Evolutionary conservation across 1,140 invertebrate species (phyloP).

Genomic region (Saccostrea cuccullata): DNA sequence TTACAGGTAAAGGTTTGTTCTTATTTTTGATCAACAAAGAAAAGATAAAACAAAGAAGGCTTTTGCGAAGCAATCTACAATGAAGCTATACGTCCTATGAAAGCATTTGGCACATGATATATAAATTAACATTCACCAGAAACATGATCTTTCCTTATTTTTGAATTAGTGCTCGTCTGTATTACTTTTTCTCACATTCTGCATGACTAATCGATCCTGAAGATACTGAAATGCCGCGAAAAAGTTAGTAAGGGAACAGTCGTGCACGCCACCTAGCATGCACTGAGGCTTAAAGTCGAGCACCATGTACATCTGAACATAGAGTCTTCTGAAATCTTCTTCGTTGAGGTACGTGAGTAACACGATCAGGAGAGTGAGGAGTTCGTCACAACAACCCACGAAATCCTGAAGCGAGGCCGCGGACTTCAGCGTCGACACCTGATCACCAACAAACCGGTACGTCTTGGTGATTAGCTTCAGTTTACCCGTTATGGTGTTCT

Average conservation of each 20-base stretch:
- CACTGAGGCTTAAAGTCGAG: slow-evolving; percentile 58
- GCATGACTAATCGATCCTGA: slow-evolving; percentile 45
- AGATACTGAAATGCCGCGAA: slow-evolving; percentile 57
- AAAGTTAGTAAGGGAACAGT: slow-evolving; percentile 59
- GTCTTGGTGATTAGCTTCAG: slow-evolving; percentile 53
- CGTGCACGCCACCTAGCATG: slow-evolving; percentile 57
- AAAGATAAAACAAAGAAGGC: no score
- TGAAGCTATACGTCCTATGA: no score
- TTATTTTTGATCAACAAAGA: not conserved
- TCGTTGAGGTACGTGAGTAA: slow-evolving; percentile 48
- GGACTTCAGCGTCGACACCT: slow-evolving; percentile 45
- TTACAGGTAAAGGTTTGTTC: not conserved
- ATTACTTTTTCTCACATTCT: not conserved
- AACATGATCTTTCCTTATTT: no score
- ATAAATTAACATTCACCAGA: no score
- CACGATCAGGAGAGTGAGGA: slow-evolving; percentile 54
- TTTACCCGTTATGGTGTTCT: slow-evolving; percentile 37
- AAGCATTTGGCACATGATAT: no score
- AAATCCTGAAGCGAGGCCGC: slow-evolving; percentile 31
- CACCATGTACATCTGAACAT: slow-evolving; percentile 52
- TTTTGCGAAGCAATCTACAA: no score
- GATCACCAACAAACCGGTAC: slow-evolving; percentile 34
- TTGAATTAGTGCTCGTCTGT: not conserved
- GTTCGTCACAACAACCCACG: slow-evolving; percentile 58
- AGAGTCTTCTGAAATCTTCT: slow-evolving; percentile 49